Conservation (phyloP, 2,797 vertebrate species). For the Thalassophryne amazonica region DNA sequence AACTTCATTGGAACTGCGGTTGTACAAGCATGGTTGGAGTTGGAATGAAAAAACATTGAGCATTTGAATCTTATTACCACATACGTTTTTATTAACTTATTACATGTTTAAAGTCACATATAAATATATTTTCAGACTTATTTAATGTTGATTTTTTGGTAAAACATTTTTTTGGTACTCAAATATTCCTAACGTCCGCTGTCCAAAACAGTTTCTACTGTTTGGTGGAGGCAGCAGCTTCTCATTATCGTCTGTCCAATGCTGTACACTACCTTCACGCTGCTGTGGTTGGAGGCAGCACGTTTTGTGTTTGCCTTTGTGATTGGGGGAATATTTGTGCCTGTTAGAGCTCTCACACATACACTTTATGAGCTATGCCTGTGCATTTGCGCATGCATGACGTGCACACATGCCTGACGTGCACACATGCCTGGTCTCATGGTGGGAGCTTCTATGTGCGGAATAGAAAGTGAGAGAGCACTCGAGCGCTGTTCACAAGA, state of each 20-base stretch:
- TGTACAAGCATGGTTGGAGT: too few species aligned
- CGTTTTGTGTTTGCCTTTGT: conserved; percentile 62
- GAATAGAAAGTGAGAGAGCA: conserved; percentile 8
- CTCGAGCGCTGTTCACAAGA: conserved; percentile 37
- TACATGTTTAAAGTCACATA: background rate
- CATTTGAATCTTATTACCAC: too few species aligned
- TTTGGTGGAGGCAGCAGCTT: conserved; percentile 44
- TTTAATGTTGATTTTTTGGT: conserved; percentile 13
- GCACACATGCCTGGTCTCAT: background rate
- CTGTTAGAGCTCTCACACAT: conserved; percentile 26
- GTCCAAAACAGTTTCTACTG: background rate
- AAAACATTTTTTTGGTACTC: conserved; percentile 7
- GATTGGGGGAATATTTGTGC: conserved; percentile 46
- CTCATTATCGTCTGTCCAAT: conserved; percentile 43
- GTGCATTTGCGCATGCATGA: background rate
- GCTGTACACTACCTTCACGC: conserved; percentile 35
- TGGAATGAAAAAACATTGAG: too few species aligned
- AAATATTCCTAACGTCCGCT: background rate
- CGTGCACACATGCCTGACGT: background rate
- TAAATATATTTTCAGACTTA: background rate
- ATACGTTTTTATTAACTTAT: too few species aligned
- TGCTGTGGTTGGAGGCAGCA: conserved; percentile 51
- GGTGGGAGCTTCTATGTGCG: conserved; percentile 9
- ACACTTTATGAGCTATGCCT: conserved; percentile 19
- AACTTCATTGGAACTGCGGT: too few species aligned